A percentile compares a stretch with the other conserved stretches of the same genome.
These are phyloP conservation scores for Pissodes strobi DNA, from an alignment of 1,140 invertebrate species.

Conservation along the genomic window DNA sequence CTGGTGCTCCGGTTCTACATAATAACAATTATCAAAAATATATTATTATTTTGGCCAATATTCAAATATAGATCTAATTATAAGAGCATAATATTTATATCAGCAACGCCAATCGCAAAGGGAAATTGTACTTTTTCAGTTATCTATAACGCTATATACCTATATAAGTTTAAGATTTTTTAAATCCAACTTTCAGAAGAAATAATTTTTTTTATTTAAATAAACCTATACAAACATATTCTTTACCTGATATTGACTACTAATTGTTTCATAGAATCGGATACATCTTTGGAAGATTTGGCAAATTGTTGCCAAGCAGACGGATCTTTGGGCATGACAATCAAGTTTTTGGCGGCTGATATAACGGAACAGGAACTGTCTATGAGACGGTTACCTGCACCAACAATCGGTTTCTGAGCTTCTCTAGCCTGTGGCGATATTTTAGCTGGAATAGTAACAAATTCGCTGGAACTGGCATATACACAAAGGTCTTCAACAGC, in stretches of 20 bases:
- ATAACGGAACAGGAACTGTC: slow-evolving; percentile 90
- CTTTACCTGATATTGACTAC: slow-evolving; percentile 82
- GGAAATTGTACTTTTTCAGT: too few relatives aligned
- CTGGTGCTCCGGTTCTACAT: slow-evolving; percentile 76
- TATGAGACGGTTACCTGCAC: slow-evolving; percentile 79
- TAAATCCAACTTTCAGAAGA: too few relatives aligned
- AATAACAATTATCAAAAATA: background rate
- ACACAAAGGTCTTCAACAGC: slow-evolving; percentile 91
- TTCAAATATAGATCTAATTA: background rate
- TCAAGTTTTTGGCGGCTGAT: slow-evolving; percentile 85
- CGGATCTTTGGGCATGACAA: slow-evolving; percentile 87
- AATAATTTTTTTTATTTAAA: too few relatives aligned
- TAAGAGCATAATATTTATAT: too few relatives aligned
- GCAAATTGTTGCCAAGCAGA: slow-evolving; percentile 92
- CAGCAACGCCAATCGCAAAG: too few relatives aligned
- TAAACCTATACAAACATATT: too few relatives aligned
- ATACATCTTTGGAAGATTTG: slow-evolving; percentile 91
- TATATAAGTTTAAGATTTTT: too few relatives aligned
- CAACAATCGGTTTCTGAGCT: slow-evolving; percentile 86
- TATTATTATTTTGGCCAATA: too few relatives aligned
- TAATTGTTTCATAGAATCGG: slow-evolving; percentile 93
- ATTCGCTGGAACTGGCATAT: slow-evolving; percentile 93
- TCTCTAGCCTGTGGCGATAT: slow-evolving; percentile 78
- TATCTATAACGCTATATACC: too few relatives aligned
- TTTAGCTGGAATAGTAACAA: slow-evolving; percentile 87